Base-by-base conservation (phyloP, 2,113 vertebrate genomes). In the Erythrocebus patas region DNA sequence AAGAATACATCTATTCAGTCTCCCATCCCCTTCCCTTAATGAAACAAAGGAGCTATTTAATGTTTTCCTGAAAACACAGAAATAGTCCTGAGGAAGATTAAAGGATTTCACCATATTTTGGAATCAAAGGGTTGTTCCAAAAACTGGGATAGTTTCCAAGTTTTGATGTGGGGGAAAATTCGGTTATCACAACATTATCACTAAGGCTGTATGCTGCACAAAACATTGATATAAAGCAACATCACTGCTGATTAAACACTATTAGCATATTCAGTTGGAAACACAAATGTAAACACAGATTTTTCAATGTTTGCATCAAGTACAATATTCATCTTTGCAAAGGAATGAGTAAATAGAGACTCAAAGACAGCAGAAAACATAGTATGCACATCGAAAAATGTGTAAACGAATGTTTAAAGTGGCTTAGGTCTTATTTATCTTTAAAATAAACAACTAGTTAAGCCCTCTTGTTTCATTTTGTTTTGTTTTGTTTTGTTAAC, bases 151-250 rank as follows among this genome's bases (percentile, higher is more conserved):
- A 3, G 55, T 96, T 81, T 91, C 30, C 95, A 98, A 97, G 52
- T 94, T 96, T 84, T 93, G 38, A 93, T 94, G 92, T 87, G n/a
- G 66, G 38, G 72, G 68, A 93, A 91, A 91, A 73, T 72, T 50
- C 48, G 50, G 78, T 93, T 94, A 93, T 91, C 96, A 97, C 23
- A 96, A 45, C 72, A 93, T 97, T 30, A 22, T 73, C 43, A 57
- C 80, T 95, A 97, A 95, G 97, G 66, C 55, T 96, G 30, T 89
- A 96, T 20, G 10, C 38, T 23, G 40, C 72, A 92, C 52, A 95
- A 94, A 98, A 98, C 96, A 94, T 92, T 85, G 97, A 97, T 97
- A 94, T 95, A 94, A 94, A 95, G 88, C 94, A 81, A 81, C 38
- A 8, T 72, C 75, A 50, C 12, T 75, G 95, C 90, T 96, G 87